These are phyloP conservation scores for Beroe forskalii DNA, from an alignment of 37 sponge, comb jelly and placozoan species.

Conservation along the genomic window DNA sequence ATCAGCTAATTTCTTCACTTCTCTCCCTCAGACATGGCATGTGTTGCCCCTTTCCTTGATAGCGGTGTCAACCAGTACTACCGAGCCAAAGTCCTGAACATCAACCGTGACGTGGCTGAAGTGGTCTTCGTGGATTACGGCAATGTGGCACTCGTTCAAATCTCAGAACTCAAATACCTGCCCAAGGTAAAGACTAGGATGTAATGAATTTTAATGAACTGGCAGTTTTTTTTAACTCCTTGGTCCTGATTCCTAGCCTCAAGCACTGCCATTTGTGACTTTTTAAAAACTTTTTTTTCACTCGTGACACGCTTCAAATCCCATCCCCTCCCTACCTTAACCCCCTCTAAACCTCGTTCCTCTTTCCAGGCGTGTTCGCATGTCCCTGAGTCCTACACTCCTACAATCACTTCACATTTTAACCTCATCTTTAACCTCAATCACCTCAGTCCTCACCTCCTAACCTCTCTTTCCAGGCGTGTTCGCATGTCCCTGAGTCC, in stretches of 20 bases:
- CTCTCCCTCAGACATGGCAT: slow-evolving; percentile 1
- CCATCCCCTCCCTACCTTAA: too few relatives aligned
- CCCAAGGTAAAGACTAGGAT: slow-evolving; percentile 7
- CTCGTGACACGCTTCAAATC: too few relatives aligned
- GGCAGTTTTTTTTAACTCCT: too few relatives aligned
- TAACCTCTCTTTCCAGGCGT: background rate
- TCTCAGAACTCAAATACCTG: background rate
- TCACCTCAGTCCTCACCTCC: background rate
- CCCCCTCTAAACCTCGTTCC: too few relatives aligned
- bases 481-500: background rate
- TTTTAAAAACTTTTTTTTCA: too few relatives aligned
- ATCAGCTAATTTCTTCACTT: too few relatives aligned
- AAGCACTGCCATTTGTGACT: too few relatives aligned
- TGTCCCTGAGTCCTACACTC: too few relatives aligned
- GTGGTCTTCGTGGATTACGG: slow-evolving; percentile 37
- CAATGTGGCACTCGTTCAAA: background rate
- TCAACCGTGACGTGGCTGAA: background rate
- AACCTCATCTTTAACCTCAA: background rate
- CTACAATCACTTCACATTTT: background rate
- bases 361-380: too few relatives aligned
- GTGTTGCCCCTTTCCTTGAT: slow-evolving; percentile 25
- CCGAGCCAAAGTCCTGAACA: slow-evolving; percentile 14
- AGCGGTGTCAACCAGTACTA: background rate
- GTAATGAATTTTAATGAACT: too few relatives aligned
- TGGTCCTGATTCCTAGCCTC: too few relatives aligned